Percentiles rank a stretch among this genome's conserved stretches.
Evolutionary conservation across 2,888 invertebrate species (phyloP).

Genomic region (Hanleya hanleyi): DNA sequence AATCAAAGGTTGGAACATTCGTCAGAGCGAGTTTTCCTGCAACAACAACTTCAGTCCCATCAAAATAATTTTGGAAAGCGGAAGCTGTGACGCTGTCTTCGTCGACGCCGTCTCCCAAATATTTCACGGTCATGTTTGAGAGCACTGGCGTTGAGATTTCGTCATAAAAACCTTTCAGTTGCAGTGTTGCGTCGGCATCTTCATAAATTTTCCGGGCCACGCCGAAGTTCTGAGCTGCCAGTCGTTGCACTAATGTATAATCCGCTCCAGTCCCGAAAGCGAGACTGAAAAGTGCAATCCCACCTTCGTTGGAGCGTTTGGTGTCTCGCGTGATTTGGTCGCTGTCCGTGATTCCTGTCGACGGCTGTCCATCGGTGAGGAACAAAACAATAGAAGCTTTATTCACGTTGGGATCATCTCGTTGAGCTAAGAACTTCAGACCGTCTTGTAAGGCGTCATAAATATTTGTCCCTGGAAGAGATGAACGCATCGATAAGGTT

Average conservation of each 20-base stretch:
- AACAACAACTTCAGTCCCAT: slow-evolving; percentile 55
- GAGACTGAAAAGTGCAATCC: slow-evolving; percentile 49
- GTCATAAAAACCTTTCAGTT: slow-evolving; percentile 77
- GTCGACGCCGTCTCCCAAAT: slow-evolving; percentile 70
- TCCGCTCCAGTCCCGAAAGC: slow-evolving; percentile 55
- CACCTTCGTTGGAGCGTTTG: slow-evolving; percentile 38
- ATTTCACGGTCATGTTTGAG: slow-evolving; percentile 80
- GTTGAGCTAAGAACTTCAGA: slow-evolving; percentile 75
- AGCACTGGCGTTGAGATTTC: slow-evolving; percentile 83
- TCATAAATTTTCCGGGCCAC: slow-evolving; percentile 12
- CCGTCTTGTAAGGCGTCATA: slow-evolving; percentile 77
- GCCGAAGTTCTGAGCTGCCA: slow-evolving; percentile 2
- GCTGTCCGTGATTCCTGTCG: slow-evolving; percentile 65
- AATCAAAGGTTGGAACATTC: not conserved
- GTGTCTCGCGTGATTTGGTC: slow-evolving; percentile 57
- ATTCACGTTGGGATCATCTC: slow-evolving; percentile 25
- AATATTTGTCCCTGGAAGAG: slow-evolving; percentile 79
- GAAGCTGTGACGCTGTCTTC: slow-evolving; percentile 41
- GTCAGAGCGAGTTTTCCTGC: slow-evolving; percentile 26
- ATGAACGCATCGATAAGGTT: too few relatives aligned
- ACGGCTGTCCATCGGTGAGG: slow-evolving; percentile 74
- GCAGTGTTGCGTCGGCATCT: slow-evolving; percentile 12
- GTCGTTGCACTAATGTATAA: slow-evolving; percentile 48
- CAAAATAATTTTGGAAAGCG: slow-evolving; percentile 44
- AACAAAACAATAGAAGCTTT: slow-evolving; percentile 67